Conservation (phyloP, 2,888 invertebrate genomes). For the Myathropa florea region DNA sequence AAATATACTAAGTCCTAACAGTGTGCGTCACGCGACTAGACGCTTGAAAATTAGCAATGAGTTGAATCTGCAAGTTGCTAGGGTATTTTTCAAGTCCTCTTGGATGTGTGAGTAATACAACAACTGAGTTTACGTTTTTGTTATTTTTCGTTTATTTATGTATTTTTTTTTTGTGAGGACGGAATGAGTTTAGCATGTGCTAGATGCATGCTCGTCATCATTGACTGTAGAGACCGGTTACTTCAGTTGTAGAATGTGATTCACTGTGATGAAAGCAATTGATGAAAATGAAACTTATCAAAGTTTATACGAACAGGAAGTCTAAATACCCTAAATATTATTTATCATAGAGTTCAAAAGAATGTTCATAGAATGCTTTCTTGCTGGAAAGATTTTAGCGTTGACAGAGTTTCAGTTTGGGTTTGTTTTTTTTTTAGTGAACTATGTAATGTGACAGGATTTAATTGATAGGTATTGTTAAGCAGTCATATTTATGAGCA, state of each 20-base stretch:
- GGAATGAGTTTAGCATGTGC: slow-evolving; percentile 31
- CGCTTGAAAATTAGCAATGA: slow-evolving; percentile 10
- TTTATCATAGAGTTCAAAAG: not conserved
- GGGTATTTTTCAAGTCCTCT: not conserved
- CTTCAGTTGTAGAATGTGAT: not conserved
- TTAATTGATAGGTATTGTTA: not conserved
- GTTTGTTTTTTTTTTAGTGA: not conserved
- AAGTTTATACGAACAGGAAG: not conserved
- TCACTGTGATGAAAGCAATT: not conserved
- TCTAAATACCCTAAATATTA: not conserved
- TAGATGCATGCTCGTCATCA: slow-evolving; percentile 18
- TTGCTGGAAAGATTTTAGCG: no score
- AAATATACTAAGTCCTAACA: not conserved
- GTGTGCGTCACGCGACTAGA: slow-evolving; percentile 15
- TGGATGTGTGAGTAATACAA: slow-evolving; percentile 11
- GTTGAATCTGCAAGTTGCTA: slow-evolving; percentile 25
- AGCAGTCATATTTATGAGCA: not conserved
- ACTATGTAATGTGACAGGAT: not conserved
- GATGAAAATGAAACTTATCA: slow-evolving; percentile 6
- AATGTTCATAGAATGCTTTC: not conserved
- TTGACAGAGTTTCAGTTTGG: no score
- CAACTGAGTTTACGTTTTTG: not conserved
- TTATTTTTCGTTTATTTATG: not conserved
- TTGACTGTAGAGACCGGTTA: not conserved
- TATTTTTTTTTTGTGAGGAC: not conserved